A percentile compares a stretch with the other conserved stretches of the same genome.
Evolutionary conservation across 2,888 invertebrate genomes (phyloP).

Genomic region (Megastigmus dorsalis): DNA sequence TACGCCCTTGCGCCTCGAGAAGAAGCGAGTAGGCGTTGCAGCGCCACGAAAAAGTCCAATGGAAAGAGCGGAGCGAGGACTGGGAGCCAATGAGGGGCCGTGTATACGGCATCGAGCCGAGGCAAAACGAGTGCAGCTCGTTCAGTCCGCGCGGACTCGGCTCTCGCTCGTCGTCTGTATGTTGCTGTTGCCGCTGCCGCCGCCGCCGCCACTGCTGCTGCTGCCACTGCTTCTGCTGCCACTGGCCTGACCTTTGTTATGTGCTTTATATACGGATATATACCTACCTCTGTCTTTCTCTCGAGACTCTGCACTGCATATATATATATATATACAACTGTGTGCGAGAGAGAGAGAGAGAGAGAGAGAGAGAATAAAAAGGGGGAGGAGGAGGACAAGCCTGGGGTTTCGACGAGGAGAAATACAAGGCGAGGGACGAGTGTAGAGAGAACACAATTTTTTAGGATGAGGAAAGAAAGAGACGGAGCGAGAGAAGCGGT

Average conservation of each 20-base stretch:
- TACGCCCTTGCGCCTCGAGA: conserved; percentile 66
- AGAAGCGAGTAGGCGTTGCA: too few species aligned
- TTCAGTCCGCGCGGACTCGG: conserved; percentile 70
- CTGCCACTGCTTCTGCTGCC: neutral
- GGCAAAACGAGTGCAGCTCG: conserved; percentile 58
- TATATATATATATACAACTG: neutral
- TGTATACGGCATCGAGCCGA: neutral
- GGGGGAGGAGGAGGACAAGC: too few species aligned
- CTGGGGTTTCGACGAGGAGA: too few species aligned
- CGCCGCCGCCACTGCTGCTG: neutral
- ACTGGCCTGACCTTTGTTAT: conserved; percentile 54
- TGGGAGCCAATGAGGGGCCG: conserved; percentile 50
- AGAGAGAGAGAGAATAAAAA: conserved; percentile 49
- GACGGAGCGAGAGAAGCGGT: conserved; percentile 39
- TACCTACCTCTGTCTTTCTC: conserved; percentile 24
- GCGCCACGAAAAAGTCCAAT: conserved; percentile 68
- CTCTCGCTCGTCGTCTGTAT: neutral
- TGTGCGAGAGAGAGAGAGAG: conserved; percentile 42
- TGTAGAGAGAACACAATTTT: too few species aligned
- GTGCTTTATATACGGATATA: conserved; percentile 50
- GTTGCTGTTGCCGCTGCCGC: too few species aligned
- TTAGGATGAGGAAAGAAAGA: conserved; percentile 50
- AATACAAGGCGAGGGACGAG: too few species aligned
- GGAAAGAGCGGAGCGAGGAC: conserved; percentile 8
- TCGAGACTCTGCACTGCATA: neutral